Evolutionary conservation across 2,113 vertebrate species (phyloP), one percentile per base, ranked within the genome.

Genomic region (Hiodon tergisus): DNA sequence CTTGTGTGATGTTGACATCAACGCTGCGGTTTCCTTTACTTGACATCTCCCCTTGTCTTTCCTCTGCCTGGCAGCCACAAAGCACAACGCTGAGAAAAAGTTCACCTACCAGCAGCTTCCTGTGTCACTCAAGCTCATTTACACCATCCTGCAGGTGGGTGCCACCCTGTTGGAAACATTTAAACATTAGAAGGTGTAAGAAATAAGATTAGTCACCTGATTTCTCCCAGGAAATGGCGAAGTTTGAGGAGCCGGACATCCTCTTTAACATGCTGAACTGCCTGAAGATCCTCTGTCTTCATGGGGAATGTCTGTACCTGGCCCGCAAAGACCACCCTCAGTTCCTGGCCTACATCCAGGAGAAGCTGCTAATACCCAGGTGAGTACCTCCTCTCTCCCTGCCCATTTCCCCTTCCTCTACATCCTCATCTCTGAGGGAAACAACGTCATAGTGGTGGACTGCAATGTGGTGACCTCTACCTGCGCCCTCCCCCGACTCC

Each of bases 241-340:
- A 93, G 72, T 98, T 98, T 90, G 97, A 99, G 86, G 97, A 99
- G 85, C 97, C 97, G 50, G 96, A 99, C 78, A 98, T 99, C 84
- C 92, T 99, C 78, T 98, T 98, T 86, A 98, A 99, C 82, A 99
- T 99, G 97, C 86, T 99, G 77, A 97, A 94, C 88, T 98, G 97
- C 80, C 86, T 99, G 88, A 98, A 94, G 89, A 97, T 95, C 79
- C 88, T 99, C 69, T 99, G 96, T 86, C 91, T 99, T 78, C 95
- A 98, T 13, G 97, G 97, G 71, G 96, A 98, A 78, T 98, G 96
- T 84, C 88, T 99, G 63, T 98, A 97, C 75, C 91, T 90, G 3
- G 95, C 97, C 71, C 91, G 91, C 76, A 98, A 99, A 85, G 95
- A 98, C 77, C 92, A 99, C 74, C 93, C 94, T 9, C 93, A 94